Evolutionary conservation across 2,797 vertebrate species (phyloP), one percentile per base, ranked within the genome.

Genomic region (Lateolabrax maculatus): DNA sequence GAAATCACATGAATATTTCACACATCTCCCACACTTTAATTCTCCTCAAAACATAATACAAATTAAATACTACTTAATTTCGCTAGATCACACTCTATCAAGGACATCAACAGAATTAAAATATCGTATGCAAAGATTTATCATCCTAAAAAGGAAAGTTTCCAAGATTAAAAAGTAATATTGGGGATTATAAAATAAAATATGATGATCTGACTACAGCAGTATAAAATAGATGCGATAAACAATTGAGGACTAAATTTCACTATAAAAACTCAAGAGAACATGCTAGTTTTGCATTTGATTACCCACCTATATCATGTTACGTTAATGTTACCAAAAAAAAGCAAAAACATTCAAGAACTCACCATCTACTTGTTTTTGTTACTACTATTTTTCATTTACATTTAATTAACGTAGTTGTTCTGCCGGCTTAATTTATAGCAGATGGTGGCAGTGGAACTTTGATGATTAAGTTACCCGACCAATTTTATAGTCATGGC

Each of bases 1-100:
- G 34, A 76, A 63, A 36, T 39, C 25, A 27, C 19, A 75, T 65
- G 16, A 73, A 79, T 56, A 65, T 68, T 69, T 61, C 64, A 82
- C 71, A 72, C 52, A 15, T 72, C 44, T 58, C 39, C 13, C 65
- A 55, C 29, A 63, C 44, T 53, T 46, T 31, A 21, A 27, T 52
- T 73, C 41, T 79, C 46, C 41, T 62, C 10, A 36, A 39, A 65
- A n/a, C 27, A 39, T 15, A 64, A 29, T 18, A 39, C 15, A 37
- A 34, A 53, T 39, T 58, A n/a, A n/a, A n/a, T n/a, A n/a, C n/a
- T 37, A 53, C 8, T n/a, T 69, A 25, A 25, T 41, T 72, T 60
- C 34, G 48, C 10, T 3, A 19, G 48, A 62, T 60, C 15, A 12
- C 29, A 23, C 29, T 41, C 6, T 15, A 52, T 69, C 57, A 71